Evolutionary conservation across 2,113 vertebrate genomes (phyloP), one percentile per base, ranked within the genome.

Genomic region (Promerops cafer): DNA sequence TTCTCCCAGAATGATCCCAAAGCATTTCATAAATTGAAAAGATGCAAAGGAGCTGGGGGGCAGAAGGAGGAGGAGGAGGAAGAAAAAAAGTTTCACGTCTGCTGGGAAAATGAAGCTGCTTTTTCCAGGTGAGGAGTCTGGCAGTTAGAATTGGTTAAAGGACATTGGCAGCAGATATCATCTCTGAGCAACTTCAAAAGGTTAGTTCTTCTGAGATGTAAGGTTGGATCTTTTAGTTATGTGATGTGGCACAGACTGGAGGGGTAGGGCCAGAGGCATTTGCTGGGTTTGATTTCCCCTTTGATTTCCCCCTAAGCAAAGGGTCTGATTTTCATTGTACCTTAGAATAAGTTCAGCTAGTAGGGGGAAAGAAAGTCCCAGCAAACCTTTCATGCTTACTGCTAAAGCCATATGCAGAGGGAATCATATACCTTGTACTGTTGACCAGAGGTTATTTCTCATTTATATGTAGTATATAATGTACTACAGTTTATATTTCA

Each of bases 1-100:
- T 94, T 89, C 45, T 78, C 44, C 21, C 42, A 65, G 81, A 93
- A 89, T 69, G 75, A 94, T 85, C 54, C 40, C 74, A 77, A 83
- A 80, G 42, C 17, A 80, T 81, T 87, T 83, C 54, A 10, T 68
- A 93, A 94, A 96, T 86, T 91, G 57, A 61, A 94, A 89, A 89
- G 66, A 63, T 77, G 76, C 50, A 89, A 92, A 97, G 33, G n/a
- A 27, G 20, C 13, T 70, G 31, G 16, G 9, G 9, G 20, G 6
- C 0, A 16, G 11, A 35, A 26, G 13, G 2, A 53, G 10, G 20
- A 56, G 26, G 21, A 68, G 21, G 5, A 19, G 10, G 20, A 61
- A 30, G 15, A 63, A 31, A 39, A 54, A 23, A n/a, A 54, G 7
- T 61, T 93, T 85, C 23, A 37, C 5, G 5, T 71, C 59, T 75